Base-by-base conservation (phyloP, 2,888 invertebrate genomes). In the Disparrhopalites patrizii region DNA sequence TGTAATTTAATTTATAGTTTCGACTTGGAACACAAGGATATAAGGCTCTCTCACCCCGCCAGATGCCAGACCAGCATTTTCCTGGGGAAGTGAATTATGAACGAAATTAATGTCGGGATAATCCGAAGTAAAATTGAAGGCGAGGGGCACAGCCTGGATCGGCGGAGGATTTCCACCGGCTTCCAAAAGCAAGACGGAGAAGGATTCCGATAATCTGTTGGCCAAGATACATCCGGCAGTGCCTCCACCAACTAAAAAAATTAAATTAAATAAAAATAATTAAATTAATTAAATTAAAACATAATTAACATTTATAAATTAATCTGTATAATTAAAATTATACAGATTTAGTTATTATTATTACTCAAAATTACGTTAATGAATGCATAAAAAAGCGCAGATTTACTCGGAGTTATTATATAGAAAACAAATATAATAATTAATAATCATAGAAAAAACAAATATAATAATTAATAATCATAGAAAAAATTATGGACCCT, bases 161-260 rank as follows among this genome's bases (percentile, higher is more conserved):
- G 51, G 10, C 25, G 51, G 51, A 3, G 25, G 23, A 51, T 8
- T 23, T 51, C 51, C 51, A 3, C 51, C 51, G 15, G 51, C 51
- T 27, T 51, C 51, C 25, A 51, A 13, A 13, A 51, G 18, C 7
- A 51, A 23, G 7, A 51, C 51, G 20, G 51, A 25, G 18, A 8
- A 51, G 7, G 3, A 8, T 23, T 51, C 25, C 4, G 51, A 51
- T 8, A 51, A 18, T 8, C 51, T 20, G 25, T 51, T 51, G 10
- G 51, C 51, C 20, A 51, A 27, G 15, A 51, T 51, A 23, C 51
- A 51, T 25, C 51, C 51, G 3, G 51, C 51, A 4, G 51, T 51
- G 13, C 51, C 51, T 20, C 23, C 51, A 4, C 51, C 51, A 23
- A 51, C 51, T 51, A 8, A 3, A 23, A 20, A 51, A 43, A 43